Percentiles rank a stretch among this genome's conserved stretches.
These are phyloP conservation scores for Pectinophora gossypiella DNA, from an alignment of 1,140 invertebrate genomes.

Conservation along the genomic window DNA sequence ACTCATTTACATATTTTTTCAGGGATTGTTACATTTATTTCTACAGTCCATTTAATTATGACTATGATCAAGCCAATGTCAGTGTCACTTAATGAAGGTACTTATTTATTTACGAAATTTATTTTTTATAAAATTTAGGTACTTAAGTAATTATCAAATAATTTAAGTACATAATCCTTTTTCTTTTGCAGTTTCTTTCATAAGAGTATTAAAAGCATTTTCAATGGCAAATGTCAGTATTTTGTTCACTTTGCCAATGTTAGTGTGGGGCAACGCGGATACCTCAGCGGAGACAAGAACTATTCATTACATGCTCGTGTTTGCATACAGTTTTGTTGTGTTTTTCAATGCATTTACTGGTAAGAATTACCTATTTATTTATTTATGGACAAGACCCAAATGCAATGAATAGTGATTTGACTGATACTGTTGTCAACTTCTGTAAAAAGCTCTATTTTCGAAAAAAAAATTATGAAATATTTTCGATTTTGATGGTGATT, in stretches of 20 bases:
- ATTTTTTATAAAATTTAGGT: no score
- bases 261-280: constrained; percentile 49
- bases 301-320: constrained; percentile 39
- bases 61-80: constrained; percentile 16
- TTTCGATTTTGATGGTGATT: no score
- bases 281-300: constrained; percentile 28
- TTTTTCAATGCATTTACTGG: constrained; percentile 46
- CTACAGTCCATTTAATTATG: constrained; percentile 30
- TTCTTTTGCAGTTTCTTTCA: constrained; percentile 31
- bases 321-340: constrained; percentile 35
- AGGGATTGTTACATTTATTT: constrained; percentile 46
- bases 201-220: constrained; percentile 36
- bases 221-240: constrained; percentile 37
- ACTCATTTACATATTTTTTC: constrained; percentile 23
- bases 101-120: not conserved
- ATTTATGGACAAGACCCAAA: no score
- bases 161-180: not conserved
- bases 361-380: no score
- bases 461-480: no score
- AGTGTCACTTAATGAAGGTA: constrained; percentile 27
- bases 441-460: no score
- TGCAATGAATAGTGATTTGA: no score
- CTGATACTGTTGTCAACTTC: no score
- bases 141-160: not conserved
- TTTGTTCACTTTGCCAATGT: constrained; percentile 38